These are phyloP conservation scores for Pristiophorus japonicus DNA, from an alignment of 2,113 vertebrate species.

Conservation along the genomic window DNA sequence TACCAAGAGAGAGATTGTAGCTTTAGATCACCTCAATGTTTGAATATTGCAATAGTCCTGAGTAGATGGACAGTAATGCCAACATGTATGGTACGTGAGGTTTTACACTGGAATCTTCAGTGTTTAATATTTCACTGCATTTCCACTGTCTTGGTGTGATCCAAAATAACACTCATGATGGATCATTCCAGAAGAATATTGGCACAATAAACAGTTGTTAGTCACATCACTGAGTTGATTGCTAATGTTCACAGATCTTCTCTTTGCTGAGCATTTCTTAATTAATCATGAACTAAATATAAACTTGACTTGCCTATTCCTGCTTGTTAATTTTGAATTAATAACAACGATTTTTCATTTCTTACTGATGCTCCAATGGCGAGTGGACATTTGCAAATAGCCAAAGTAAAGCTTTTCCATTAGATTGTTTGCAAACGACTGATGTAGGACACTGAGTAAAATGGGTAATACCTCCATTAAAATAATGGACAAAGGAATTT, in stretches of 20 bases:
- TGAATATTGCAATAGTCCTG: background rate
- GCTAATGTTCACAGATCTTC: background rate
- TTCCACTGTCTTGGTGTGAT: background rate
- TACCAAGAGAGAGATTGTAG: background rate
- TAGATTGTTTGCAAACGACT: background rate
- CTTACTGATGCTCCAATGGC: background rate
- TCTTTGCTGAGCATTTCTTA: background rate
- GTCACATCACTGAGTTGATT: background rate
- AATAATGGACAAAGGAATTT: background rate
- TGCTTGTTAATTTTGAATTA: background rate
- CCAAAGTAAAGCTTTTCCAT: constrained; percentile 8
- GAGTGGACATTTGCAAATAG: background rate
- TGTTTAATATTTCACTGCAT: background rate
- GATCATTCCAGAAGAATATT: background rate
- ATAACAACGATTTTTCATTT: background rate
- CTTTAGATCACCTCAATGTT: background rate
- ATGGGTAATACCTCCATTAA: background rate
- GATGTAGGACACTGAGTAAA: background rate
- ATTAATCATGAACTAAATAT: constrained; percentile 4
- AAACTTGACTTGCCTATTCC: background rate
- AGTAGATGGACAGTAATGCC: background rate
- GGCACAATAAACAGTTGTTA: background rate
- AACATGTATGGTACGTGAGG: background rate
- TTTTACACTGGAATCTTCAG: background rate
- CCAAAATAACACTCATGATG: background rate